Base-by-base conservation (phyloP, 2,797 vertebrate species). In the Tarsius wallacei region DNA sequence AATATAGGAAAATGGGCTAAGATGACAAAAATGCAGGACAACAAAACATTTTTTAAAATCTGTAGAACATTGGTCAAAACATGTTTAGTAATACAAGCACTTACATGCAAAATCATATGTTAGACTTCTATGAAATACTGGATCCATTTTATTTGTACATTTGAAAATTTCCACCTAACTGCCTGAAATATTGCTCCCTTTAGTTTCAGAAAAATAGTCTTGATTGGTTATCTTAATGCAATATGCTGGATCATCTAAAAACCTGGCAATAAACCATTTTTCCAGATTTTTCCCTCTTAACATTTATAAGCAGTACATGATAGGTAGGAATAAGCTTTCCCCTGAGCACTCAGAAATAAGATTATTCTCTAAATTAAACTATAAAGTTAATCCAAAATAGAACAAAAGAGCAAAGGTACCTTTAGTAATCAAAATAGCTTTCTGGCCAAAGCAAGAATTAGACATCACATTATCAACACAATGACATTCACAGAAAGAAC, bases 151-250 rank as follows among this genome's bases (percentile, higher is more conserved):
- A 78, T 68, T 94, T 82, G 86, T 59, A 76, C 51, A 94, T 91
- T 76, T 53, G 47, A 93, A 76, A 63, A 13, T 78, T 89, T 80
- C 84, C 33, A 80, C 64, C n/a, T 87, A 83, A 47, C 12, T 95
- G 21, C 15, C 36, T 66, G 26, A 90, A 87, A 87, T 71, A 93
- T 64, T 64, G 94, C 59, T 91, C 33, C 53, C 77, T 77, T 85
- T 86, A 66, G 66, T 88, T 93, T 94, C 77, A 94, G 88, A 94
- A 94, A 94, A 97, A 49, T 82, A 68, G 31, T 77, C 42, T 70
- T 28, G 63, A n/a, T 16, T 78, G 61, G 16, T 89, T 81, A 73
- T 12, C 51, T 57, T 61, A 55, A 93, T 63, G 33, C 9, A 96
- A 88, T 19, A 91, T 81, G 33, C 36, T 73, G 7, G 66, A 55